A percentile compares a stretch with the other conserved stretches of the same genome.
Evolutionary conservation across 1,140 invertebrate species (phyloP).

Genomic region (Ooceraea biroi): DNA sequence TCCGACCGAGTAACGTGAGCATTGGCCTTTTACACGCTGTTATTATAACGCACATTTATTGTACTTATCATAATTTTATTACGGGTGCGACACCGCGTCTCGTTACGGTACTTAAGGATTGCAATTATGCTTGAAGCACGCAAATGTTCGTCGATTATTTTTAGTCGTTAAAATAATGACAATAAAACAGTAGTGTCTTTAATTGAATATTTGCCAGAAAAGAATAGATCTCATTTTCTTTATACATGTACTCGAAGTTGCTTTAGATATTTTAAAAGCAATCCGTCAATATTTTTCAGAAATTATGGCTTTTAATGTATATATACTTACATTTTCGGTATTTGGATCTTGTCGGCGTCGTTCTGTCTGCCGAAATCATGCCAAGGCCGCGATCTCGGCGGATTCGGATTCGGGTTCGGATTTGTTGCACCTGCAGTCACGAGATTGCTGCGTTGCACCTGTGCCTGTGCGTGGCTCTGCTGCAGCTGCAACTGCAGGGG

Average conservation of each 20-base stretch:
- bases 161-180: no score
- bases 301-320: no score
- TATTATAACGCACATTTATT: conserved; percentile 39
- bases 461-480: conserved; percentile 81
- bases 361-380: conserved; percentile 97
- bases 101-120: neutral
- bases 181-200: no score
- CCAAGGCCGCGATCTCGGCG: conserved; percentile 93
- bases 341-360: conserved; percentile 98
- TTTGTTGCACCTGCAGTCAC: conserved; percentile 87
- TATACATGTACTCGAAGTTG: no score
- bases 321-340: conserved; percentile 99
- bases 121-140: neutral
- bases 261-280: no score
- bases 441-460: conserved; percentile 87
- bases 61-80: neutral
- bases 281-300: no score
- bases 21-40: neutral
- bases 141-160: neutral
- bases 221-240: no score
- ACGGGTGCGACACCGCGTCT: neutral
- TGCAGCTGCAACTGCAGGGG: conserved; percentile 83
- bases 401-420: conserved; percentile 88
- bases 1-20: conserved; percentile 11
- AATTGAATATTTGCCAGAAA: no score